Percentiles rank a stretch among this genome's conserved stretches.
Evolutionary conservation across 1,140 invertebrate genomes (phyloP).

Genomic region (Grapholita molesta): DNA sequence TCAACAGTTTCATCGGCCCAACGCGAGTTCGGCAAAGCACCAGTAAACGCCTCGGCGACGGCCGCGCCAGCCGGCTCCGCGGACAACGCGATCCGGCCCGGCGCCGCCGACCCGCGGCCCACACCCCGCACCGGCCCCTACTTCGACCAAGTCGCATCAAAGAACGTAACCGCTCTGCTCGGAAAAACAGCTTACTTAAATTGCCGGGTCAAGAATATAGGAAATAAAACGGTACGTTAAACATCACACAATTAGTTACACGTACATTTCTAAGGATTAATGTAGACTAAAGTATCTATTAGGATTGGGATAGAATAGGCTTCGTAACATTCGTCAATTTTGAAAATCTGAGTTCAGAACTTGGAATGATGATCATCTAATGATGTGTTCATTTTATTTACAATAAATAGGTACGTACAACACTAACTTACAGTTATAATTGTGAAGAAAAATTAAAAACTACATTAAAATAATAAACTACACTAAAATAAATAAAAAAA

Average conservation of each 20-base stretch:
- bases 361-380: too few species aligned
- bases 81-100: constrained; percentile 58
- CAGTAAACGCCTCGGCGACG: constrained; percentile 55
- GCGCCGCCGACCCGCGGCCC: constrained; percentile 39
- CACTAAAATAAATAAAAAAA: too few species aligned
- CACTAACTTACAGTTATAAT: too few species aligned
- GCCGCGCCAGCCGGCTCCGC: constrained; percentile 47
- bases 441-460: too few species aligned
- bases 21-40: constrained; percentile 59
- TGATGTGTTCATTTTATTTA: too few species aligned
- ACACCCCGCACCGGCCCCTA: constrained; percentile 79
- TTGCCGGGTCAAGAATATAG: constrained; percentile 90
- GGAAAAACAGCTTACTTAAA: constrained; percentile 92
- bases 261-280: too few species aligned
- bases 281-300: too few species aligned
- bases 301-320: too few species aligned
- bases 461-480: too few species aligned
- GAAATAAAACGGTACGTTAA: constrained; percentile 90
- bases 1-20: constrained; percentile 64
- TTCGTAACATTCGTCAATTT: too few species aligned
- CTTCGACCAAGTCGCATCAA: constrained; percentile 84
- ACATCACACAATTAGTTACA: not conserved
- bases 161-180: constrained; percentile 89
- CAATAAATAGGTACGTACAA: too few species aligned
- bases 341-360: too few species aligned